Evolutionary conservation across 1,140 invertebrate genomes (phyloP).

Genomic region (Hydropsyche tenuis): DNA sequence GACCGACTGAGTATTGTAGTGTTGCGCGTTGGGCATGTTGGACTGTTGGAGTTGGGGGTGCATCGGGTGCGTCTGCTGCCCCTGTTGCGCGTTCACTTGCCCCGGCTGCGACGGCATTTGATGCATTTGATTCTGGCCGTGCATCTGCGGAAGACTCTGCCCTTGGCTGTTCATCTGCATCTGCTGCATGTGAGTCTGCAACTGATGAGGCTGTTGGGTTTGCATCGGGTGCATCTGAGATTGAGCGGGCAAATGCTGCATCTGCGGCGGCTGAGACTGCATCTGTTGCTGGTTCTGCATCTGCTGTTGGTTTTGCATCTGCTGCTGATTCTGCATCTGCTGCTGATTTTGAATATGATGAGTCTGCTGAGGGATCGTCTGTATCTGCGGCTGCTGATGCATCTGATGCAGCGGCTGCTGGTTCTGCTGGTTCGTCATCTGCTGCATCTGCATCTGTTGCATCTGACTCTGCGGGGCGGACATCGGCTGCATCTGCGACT

Average conservation of each 20-base stretch:
- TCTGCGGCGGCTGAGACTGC: conserved; percentile 59
- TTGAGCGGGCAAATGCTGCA: conserved; percentile 57
- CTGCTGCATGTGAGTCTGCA: conserved; percentile 45
- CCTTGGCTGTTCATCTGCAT: conserved; percentile 61
- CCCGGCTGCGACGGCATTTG: conserved; percentile 53
- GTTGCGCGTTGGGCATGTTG: conserved; percentile 58
- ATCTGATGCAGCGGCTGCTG: conserved; percentile 52
- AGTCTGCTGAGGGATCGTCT: conserved; percentile 57
- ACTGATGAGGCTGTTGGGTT: conserved; percentile 53
- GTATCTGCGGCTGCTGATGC: conserved; percentile 61
- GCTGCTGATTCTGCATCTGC: conserved; percentile 54
- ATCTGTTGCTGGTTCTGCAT: conserved; percentile 54
- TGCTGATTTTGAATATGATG: conserved; percentile 59
- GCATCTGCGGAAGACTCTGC: conserved; percentile 59
- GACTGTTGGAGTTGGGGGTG: conserved; percentile 61
- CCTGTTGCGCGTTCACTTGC: conserved; percentile 45
- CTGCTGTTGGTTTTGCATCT: conserved; percentile 55
- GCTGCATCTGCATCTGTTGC: conserved; percentile 60
- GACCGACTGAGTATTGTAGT: conserved; percentile 57
- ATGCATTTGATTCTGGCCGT: conserved; percentile 58
- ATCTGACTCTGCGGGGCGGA: conserved; percentile 59
- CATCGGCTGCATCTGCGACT: conserved; percentile 60
- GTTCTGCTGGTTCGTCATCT: conserved; percentile 55
- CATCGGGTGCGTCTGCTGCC: conserved; percentile 58
- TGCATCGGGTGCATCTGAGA: conserved; percentile 61